phyloP scores from a whole-genome alignment of 2,888 invertebrate species.

The Odontocerum albicorne region DNA sequence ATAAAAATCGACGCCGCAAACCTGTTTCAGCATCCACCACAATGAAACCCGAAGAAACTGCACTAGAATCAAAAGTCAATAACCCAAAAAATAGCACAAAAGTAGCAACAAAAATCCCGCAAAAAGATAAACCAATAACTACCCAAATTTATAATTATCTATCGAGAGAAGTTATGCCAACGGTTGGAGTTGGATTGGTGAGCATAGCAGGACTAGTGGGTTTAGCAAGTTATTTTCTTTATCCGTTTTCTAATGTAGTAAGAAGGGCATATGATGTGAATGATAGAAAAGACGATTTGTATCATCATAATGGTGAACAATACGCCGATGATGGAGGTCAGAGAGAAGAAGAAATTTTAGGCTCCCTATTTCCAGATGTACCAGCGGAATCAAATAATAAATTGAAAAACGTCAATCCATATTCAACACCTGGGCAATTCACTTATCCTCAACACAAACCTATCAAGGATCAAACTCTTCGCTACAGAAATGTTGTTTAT shows the following conservation, averaged over 20 bases:
- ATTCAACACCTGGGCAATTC: slow-evolving; percentile 46
- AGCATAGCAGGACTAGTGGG: slow-evolving; percentile 75
- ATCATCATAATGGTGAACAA: slow-evolving; percentile 69
- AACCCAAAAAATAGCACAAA: slow-evolving; percentile 62
- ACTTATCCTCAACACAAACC: slow-evolving; percentile 45
- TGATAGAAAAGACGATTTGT: slow-evolving; percentile 64
- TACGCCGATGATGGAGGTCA: slow-evolving; percentile 69
- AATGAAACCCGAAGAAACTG: slow-evolving; percentile 36
- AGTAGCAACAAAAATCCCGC: slow-evolving; percentile 47
- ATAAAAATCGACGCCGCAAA: slow-evolving; percentile 63
- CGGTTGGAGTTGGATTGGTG: slow-evolving; percentile 75
- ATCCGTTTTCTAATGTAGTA: slow-evolving; percentile 70
- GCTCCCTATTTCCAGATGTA: slow-evolving; percentile 74
- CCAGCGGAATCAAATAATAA: slow-evolving; percentile 49
- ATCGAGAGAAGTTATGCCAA: slow-evolving; percentile 79
- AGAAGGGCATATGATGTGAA: slow-evolving; percentile 65
- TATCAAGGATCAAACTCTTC: slow-evolving; percentile 48
- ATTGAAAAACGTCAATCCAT: slow-evolving; percentile 47
- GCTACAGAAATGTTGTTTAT: slow-evolving; percentile 51
- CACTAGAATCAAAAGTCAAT: slow-evolving; percentile 42
- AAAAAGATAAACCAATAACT: slow-evolving; percentile 63
- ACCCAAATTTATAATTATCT: slow-evolving; percentile 77
- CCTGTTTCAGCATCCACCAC: slow-evolving; percentile 52
- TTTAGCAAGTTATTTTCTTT: slow-evolving; percentile 74
- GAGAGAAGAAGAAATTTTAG: slow-evolving; percentile 75